Evolutionary conservation across 2,888 invertebrate genomes (phyloP).

Genomic region (Hermaeophaga mercurialis): DNA sequence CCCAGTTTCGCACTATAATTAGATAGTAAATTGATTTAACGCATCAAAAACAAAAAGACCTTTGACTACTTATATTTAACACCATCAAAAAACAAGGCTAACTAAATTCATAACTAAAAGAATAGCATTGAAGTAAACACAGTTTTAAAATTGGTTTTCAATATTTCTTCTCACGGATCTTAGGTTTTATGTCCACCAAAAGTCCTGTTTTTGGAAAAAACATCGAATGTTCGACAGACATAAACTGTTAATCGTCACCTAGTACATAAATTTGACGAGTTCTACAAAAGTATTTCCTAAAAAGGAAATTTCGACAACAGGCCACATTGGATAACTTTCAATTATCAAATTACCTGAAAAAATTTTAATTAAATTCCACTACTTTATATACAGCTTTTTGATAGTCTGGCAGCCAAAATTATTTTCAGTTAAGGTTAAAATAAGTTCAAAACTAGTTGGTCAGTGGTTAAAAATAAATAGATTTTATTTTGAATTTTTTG

Average conservation of each 20-base stretch:
- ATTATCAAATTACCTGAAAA: slow-evolving; percentile 34
- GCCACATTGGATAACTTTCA: slow-evolving; percentile 25
- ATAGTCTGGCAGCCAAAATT: background rate
- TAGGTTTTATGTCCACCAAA: background rate
- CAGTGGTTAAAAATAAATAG: too few species aligned
- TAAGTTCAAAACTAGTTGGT: too few species aligned
- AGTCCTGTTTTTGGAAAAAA: background rate
- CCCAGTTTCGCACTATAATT: too few species aligned
- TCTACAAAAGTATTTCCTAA: slow-evolving; percentile 17
- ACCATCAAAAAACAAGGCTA: too few species aligned
- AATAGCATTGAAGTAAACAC: too few species aligned
- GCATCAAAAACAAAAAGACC: too few species aligned
- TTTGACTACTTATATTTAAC: too few species aligned
- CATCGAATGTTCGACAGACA: background rate
- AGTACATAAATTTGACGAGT: slow-evolving; percentile 3
- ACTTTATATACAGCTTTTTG: slow-evolving; percentile 22
- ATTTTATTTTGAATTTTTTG: too few species aligned
- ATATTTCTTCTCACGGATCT: slow-evolving; percentile 5
- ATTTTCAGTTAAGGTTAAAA: too few species aligned
- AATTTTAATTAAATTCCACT: slow-evolving; percentile 32
- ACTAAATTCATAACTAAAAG: too few species aligned
- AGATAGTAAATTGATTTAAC: too few species aligned
- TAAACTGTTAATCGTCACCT: slow-evolving; percentile 2
- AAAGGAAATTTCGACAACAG: slow-evolving; percentile 20
- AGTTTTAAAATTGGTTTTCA: background rate